These are phyloP conservation scores for Clarias fuscus DNA, from an alignment of 2,797 vertebrate genomes.

Conservation along the genomic window DNA sequence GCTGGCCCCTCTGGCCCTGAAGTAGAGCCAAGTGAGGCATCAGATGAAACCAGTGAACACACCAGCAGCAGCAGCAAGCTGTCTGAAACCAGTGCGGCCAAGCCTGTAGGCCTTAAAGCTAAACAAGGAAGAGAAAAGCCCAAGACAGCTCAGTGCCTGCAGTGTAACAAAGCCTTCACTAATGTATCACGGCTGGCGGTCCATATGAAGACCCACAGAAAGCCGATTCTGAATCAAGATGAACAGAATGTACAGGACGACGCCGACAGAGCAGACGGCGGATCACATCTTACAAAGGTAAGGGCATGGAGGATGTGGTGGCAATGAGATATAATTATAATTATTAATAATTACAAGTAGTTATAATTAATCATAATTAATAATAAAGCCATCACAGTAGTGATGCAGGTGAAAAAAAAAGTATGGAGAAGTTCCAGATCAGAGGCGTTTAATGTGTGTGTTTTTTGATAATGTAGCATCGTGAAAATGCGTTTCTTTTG, in stretches of 20 bases:
- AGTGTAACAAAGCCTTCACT: constrained; percentile 36
- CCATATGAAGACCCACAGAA: constrained; percentile 52
- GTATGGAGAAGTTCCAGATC: no score
- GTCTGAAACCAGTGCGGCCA: constrained; percentile 15
- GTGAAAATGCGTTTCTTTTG: no score
- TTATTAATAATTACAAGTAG: no score
- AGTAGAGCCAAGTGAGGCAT: background rate
- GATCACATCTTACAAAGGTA: constrained; percentile 47
- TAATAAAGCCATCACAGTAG: background rate
- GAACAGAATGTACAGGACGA: constrained; percentile 1
- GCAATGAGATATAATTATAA: background rate
- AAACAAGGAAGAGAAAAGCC: background rate
- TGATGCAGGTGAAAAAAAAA: background rate
- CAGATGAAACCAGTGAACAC: constrained; percentile 19
- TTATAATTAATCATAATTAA: no score
- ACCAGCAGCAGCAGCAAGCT: constrained; percentile 28
- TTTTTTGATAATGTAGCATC: no score
- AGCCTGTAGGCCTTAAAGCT: background rate
- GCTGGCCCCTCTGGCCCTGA: constrained; percentile 4
- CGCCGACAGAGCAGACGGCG: constrained; percentile 5
- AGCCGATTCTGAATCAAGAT: background rate
- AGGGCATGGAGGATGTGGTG: background rate
- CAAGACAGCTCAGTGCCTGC: constrained; percentile 32
- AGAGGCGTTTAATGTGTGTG: no score
- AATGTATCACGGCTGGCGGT: constrained; percentile 16